Conservation (phyloP, 2,888 invertebrate genomes). For the Tinea pellionella region DNA sequence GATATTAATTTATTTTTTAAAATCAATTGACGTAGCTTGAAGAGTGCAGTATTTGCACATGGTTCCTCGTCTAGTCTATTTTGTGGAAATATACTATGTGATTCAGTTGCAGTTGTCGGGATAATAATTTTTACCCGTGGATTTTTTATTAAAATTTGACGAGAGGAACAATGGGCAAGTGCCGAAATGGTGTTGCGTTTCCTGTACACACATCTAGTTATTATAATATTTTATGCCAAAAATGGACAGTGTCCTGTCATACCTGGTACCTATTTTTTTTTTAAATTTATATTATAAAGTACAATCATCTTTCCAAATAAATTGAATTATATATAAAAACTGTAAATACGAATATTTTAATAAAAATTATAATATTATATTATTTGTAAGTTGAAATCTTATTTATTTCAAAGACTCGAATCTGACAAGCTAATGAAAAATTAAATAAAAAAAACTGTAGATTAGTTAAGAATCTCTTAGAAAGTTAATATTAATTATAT, state of each 20-base stretch:
- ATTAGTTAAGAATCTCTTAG: conserved; percentile 21
- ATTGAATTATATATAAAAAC: conserved; percentile 4
- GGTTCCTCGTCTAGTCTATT: too few relatives aligned
- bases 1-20: background rate
- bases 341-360: conserved; percentile 12
- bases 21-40: background rate
- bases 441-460: background rate
- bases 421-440: background rate
- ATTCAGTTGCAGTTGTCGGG: too few relatives aligned
- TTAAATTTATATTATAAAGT: conserved; percentile 1
- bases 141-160: too few relatives aligned
- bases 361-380: background rate
- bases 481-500: background rate
- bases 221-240: background rate
- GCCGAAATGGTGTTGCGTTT: too few relatives aligned
- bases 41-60: too few relatives aligned
- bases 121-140: too few relatives aligned
- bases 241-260: background rate
- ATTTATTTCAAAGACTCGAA: background rate
- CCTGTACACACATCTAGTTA: too few relatives aligned
- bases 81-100: too few relatives aligned
- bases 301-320: conserved; percentile 7
- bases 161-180: too few relatives aligned
- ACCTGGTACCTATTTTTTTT: background rate
- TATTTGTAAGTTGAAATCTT: background rate